Evolutionary conservation across 2,113 vertebrate species (phyloP), one percentile per base, ranked within the genome.

Genomic region (Tenrec ecaudatus): DNA sequence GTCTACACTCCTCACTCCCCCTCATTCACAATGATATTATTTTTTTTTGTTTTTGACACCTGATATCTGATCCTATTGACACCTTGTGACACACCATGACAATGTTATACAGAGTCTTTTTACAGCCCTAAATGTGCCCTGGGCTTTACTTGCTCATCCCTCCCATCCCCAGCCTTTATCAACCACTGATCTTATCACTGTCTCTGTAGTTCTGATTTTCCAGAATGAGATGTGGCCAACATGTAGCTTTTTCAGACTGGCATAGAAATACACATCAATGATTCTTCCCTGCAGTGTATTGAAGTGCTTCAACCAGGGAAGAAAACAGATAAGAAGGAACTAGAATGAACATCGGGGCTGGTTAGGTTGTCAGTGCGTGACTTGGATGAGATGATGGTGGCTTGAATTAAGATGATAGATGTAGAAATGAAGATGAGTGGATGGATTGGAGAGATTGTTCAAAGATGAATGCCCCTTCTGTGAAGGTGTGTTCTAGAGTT

Each of bases 331-430:
- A 22, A 7, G 19, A 68, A 73, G 47, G 69, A 68, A 31, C 27
- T 6, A 14, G 47, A 36, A 57, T 31, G 78, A 71, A 29, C 10
- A 11, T 4, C 23, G 14, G 31, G 31, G 33, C 10, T 25, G 10
- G 27, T 58, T 14, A 15, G 36, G 83, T 53, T 71, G n/a, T 10
- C 36, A 89, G 57, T 11, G 7, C 43, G 6, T 47, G 43, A 10
- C 10, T 47, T 10, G 11, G 47, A 3, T 1, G 20, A 15, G 17
- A 20, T 1, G 40, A 19, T 8, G 6, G 57, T 1, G 22, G 43
- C 78, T 82, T 38, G 53, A 4, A 75, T 71, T 38, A 68, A 36
- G 57, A 33, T 58, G 33, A 33, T 0, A 57, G 76, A 25, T 22
- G 62, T 40, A 38, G 47, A 53, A 53, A 23, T 36, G 88, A 69